Base-by-base conservation (phyloP, 53 echinoderm and acorn worm genomes). In the Mesocentrotus franciscanus region DNA sequence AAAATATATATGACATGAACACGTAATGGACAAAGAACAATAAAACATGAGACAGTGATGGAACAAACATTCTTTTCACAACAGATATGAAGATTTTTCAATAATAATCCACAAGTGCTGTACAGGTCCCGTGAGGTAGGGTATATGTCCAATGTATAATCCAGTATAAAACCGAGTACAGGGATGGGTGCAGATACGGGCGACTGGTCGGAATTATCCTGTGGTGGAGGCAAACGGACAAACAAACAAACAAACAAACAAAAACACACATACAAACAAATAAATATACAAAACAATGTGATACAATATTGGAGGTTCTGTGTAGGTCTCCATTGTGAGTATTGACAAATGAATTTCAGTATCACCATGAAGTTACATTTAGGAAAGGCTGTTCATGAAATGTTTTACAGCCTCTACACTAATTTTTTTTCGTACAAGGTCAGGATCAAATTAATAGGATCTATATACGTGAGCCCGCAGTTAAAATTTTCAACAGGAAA, bases 71-170 rank as follows among this genome's bases (percentile, higher is more conserved):
- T 81, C 6, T 36, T 39, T 18, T 74, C 15, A 18, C 2, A 81
- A 81, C 36, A 39, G 13, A 74, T 32, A 30, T 9, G 30, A 79
- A 26, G 10, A 72, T 27, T 72, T 26, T 72, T 72, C 81, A 42
- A 81, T 39, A 81, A 33, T 15, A 81, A 81, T 81, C 81, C 81
- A 81, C 9, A 81, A 81, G 87, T 58, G 87, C 12, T 87, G 87
- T 13, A 87, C 11, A 58, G 58, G 27, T 87, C 87, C 87, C 6
- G 58, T 58, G 29, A 9, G 56, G 58, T 42, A 84, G 93, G 22
- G 93, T 83, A 94, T 81, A 85, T 60, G 71, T 94, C 94, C 94
- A 94, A 83, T 29, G 94, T 94, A 85, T 78, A 66, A 85, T 84
- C 94, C 83, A 94, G 24, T 94, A 94, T 94, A 57, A 24, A 72